Base-by-base conservation (phyloP, 2,888 invertebrate genomes). In the Agrochola circellaris region DNA sequence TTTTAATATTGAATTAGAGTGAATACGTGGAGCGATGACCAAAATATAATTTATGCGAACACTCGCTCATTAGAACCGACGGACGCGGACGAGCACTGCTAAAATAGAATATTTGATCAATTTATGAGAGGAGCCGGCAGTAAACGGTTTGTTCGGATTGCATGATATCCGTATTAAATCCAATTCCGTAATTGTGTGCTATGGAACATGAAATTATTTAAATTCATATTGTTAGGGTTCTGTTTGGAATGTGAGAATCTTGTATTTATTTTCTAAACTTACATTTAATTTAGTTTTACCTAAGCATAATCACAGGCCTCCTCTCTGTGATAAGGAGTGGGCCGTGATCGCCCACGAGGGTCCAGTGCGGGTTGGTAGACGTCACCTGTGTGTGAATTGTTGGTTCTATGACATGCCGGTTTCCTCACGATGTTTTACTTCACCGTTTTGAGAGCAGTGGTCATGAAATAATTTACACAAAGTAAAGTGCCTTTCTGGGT, bases 71-170 rank as follows among this genome's bases (percentile, higher is more conserved):
- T 82, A 84, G 48, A 6, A 30, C 20, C 61, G 65, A 38, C 4
- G 58, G 26, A 30, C 20, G 34, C 45, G 23, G 9, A 34, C 26
- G 20, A 4, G 68, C 56, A 30, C 11, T n/a, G 38, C 11, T 65
- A 62, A 81, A 87, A 82, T 76, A 76, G 75, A 82, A 87, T 82
- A 86, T 82, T 86, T 79, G 56, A 81, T 84, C 74, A 84, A 75
- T 81, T 84, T 74, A 64, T 34, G 34, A 84, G 77, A 60, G 38
- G 42, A 75, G 26, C 56, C 34, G 34, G n/a, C 38, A 54, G 54
- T 75, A 73, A 79, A 72, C 17, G 58, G 45, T 71, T 61, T 51
- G 48, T 54, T 56, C 51, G 38, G 42, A 70, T 83, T 62, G 34
- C 56, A 72, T 72, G 61, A 60, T 65, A 74, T 30, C 51, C 51